Evolutionary conservation across 2,797 vertebrate species (phyloP), one percentile per base, ranked within the genome.

Genomic region (Trachops cirrhosus): DNA sequence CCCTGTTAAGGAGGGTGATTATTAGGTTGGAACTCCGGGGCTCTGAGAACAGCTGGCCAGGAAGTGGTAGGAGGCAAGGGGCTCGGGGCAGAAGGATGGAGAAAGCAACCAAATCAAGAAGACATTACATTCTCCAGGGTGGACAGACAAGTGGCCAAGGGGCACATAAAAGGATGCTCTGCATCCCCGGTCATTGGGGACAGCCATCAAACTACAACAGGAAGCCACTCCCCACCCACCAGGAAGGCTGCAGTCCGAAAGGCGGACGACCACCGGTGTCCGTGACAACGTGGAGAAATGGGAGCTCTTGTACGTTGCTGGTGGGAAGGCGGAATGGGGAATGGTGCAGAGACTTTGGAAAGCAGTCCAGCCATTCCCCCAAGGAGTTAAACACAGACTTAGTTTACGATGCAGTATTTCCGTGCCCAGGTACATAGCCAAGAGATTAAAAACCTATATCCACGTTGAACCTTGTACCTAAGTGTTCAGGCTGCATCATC

Each of bases 221-320:
- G 6, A 3, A 0, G 12, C 39, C 34, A 9, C 39, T 29, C 54
- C 4, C 6, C 8, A 18, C 21, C 34, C 85, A 29, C 10, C 3
- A 11, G 59, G 64, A 39, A 3, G 46, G 15, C 67, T 12, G 0
- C 26, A 8, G 18, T 8, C 3, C 21, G 26, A 73, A 29, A 19
- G 26, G 57, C 2, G 5, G 57, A 21, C 4, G 11, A 26, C 57
- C 14, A 29, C 11, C 4, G 26, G 57, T 2, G 37, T 0, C 9
- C 68, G 67, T 1, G 24, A 50, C 32, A 18, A 9, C 0, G 9
- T 3, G 18, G 48, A 21, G n/a, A 19, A 18, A 29, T 2, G 0
- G 19, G n/a, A 22, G 14, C 9, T 14, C 44, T 2, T 14, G 0
- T 3, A 0, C 0, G 0, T 14, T 19, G n/a, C 50, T 3, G 24